A percentile compares a stretch with the other conserved stretches of the same genome.
phyloP scores from a whole-genome alignment of 1,140 invertebrate species.

The Lasioglossum baleicum region DNA sequence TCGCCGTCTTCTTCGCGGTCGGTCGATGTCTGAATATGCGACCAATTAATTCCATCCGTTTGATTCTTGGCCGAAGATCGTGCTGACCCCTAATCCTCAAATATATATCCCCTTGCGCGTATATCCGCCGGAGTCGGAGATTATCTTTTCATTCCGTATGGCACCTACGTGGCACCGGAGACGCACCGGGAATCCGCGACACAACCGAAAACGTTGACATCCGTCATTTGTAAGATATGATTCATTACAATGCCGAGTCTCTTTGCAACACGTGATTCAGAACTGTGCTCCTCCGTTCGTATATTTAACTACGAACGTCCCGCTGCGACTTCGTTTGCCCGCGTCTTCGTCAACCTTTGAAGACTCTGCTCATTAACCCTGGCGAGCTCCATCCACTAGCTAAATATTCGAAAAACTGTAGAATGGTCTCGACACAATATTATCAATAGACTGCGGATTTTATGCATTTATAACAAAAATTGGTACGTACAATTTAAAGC shows the following conservation, averaged over 20 bases:
- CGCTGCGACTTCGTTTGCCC: too few relatives aligned
- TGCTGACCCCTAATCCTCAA: constrained; percentile 2
- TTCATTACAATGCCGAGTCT: neutral
- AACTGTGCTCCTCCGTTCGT: neutral
- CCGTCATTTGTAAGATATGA: neutral
- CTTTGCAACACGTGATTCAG: neutral
- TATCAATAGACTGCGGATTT: too few relatives aligned
- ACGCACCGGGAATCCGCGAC: neutral
- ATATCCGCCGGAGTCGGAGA: neutral
- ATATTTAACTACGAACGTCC: neutral
- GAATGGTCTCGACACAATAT: too few relatives aligned
- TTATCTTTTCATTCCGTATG: neutral
- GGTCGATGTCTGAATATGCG: constrained; percentile 61
- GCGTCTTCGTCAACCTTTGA: too few relatives aligned
- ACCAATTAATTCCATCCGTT: constrained; percentile 64
- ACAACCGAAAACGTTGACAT: neutral
- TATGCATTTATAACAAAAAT: too few relatives aligned
- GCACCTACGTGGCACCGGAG: neutral
- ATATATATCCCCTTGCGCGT: neutral
- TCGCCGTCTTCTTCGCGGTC: constrained; percentile 49
- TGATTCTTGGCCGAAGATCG: constrained; percentile 51
- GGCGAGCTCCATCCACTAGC: too few relatives aligned
- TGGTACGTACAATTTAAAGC: too few relatives aligned
- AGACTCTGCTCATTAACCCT: too few relatives aligned
- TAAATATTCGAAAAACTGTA: too few relatives aligned